Evolutionary conservation across 2,113 vertebrate genomes (phyloP), one percentile per base, ranked within the genome.

Genomic region (Uria lomvia): DNA sequence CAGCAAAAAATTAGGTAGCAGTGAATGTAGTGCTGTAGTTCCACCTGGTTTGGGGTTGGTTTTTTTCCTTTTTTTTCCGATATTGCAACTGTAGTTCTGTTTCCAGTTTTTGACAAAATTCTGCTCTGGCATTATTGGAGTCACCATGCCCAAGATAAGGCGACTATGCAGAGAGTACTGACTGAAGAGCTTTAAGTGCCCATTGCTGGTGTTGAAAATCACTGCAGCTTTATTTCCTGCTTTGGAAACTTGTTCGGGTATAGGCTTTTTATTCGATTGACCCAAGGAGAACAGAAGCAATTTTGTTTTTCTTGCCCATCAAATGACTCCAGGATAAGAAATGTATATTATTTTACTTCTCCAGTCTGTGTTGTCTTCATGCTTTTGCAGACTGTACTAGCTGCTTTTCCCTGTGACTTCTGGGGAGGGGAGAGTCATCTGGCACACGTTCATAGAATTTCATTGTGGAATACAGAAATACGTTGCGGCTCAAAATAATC

Each of bases 401-500:
- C 74, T 95, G 90, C 77, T 92, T 50, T 27, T 93, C 32, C 18
- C 67, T 86, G 26, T 32, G 73, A 15, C 20, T 87, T 27, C 38
- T 43, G 62, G 85, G 83, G 86, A 90, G 76, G 63, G 71, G 50
- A 87, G 89, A 74, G 40, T 94, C 87, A 80, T 89, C 84, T 95
- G 95, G 83, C 65, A 34, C 55, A 24, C 9, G 15, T 81, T 81
- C 42, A 4, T 87, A 94, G 84, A n/a, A 90, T 96, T 96, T 95
- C 93, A 88, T 66, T 65, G 78, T 74, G 56, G 97, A 60, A 71
- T 62, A 52, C 87, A 91, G 66, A 96, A 96, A 67, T 75, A 88
- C n/a, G 42, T 18, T 34, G 93, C 79, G 80, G 91, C 86, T 96
- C 94, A 83, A 97, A 97, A 98, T 97, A 97, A 97, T 88, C 83